A percentile compares a stretch with the other conserved stretches of the same genome.
Conservation (phyloP, 2,113 vertebrate species). For the Bombycilla garrulus region DNA sequence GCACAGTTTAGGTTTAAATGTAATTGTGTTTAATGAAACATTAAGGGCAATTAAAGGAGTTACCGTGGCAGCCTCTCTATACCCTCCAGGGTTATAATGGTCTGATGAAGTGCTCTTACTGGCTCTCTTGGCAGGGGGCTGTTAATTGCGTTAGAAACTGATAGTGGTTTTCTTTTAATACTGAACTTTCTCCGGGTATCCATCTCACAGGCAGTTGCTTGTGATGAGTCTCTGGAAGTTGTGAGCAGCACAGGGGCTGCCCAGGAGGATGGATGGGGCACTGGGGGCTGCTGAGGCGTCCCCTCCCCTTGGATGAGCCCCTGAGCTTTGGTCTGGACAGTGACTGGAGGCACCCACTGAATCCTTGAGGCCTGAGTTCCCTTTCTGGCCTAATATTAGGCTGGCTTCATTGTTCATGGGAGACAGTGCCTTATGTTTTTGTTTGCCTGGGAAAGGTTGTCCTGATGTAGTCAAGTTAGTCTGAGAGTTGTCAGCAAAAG, state of each 20-base stretch:
- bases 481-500: not conserved
- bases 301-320: not conserved
- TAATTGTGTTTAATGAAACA: conserved; percentile 78
- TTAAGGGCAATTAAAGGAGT: conserved; percentile 75
- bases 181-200: conserved; percentile 30
- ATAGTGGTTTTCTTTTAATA: conserved; percentile 57
- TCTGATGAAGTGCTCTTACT: conserved; percentile 68
- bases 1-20: conserved; percentile 73
- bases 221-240: not conserved
- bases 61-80: conserved; percentile 62
- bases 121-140: conserved; percentile 67
- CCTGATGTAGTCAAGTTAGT: not conserved
- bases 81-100: conserved; percentile 68
- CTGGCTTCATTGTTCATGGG: not conserved
- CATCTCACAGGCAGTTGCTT: not conserved
- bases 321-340: not conserved
- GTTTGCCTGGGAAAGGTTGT: not conserved
- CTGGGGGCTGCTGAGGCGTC: not conserved
- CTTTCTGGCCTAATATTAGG: not conserved
- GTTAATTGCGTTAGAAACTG: conserved; percentile 70
- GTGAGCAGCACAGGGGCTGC: not conserved
- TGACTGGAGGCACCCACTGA: not conserved
- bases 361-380: not conserved
- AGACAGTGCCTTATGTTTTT: not conserved
- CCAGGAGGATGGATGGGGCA: not conserved